Evolutionary conservation across 2,797 vertebrate species (phyloP), one percentile per base, ranked within the genome.

Genomic region (Naso thynnoides): DNA sequence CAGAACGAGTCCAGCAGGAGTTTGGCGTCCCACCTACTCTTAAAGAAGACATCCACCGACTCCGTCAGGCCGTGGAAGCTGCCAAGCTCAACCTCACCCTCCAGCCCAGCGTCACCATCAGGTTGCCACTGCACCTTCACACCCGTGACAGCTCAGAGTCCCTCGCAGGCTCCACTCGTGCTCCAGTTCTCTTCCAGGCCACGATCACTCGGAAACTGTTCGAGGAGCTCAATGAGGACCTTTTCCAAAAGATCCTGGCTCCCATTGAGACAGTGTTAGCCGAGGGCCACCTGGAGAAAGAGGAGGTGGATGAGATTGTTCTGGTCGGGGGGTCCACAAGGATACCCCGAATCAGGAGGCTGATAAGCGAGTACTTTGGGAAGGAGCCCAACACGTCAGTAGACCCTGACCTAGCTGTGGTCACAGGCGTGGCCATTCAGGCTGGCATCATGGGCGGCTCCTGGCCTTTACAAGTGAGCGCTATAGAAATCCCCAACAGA

Each of bases 381-480:
- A 99, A 99, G 92, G 94, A 98, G 16, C 97, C 97, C 18, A 99
- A 99, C 92, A 99, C 96, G 0, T 97, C 97, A 0, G 96, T 99
- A 38, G 97, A 99, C 89, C 98, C 98, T 0, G 98, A 99, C 85
- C 85, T 99, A 78, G 98, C 98, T 0, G 98, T 99, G 81, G 98
- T 99, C 19, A 99, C 79, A 0, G 98, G 98, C 0, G 98, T 99
- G 83, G 96, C 98, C 49, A 95, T 99, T 65, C 98, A 99, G 86
- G 98, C 98, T 0, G 98, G 98, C 56, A 99, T 99, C 79, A 96
- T 98, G 95, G 96, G 96, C 0, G 98, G 98, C 7, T 97, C 98
- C 10, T 99, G 98, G 98, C 98, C 98, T 54, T 90, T 99, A 39
- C 97, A 98, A 93, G 98, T 99, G 86, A 99, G 98, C 21, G 98